Evolutionary conservation across 2,888 invertebrate species (phyloP).

Genomic region (Drosophila neotestacea): DNA sequence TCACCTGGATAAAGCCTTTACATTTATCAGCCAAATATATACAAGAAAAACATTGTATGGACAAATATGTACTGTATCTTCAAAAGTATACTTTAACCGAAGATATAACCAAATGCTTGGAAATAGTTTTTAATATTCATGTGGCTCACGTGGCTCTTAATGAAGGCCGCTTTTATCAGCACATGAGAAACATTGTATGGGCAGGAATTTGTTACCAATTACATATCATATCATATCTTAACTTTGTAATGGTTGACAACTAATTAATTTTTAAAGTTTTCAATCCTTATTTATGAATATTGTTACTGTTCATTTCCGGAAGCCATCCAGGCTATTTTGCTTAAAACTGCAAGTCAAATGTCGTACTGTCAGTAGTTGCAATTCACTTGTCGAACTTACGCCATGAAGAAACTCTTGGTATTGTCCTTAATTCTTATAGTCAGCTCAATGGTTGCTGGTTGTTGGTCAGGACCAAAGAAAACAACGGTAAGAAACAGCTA

Average conservation of each 20-base stretch:
- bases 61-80: too few relatives aligned
- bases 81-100: too few relatives aligned
- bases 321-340: neutral
- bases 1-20: neutral
- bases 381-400: neutral
- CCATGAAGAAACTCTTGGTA: constrained; percentile 16
- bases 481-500: constrained; percentile 50
- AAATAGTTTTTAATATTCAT: too few relatives aligned
- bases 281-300: neutral
- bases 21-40: neutral
- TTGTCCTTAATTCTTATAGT: constrained; percentile 15
- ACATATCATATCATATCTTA: too few relatives aligned
- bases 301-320: neutral
- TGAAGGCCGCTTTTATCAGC: neutral
- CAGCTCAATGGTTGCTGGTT: constrained; percentile 1
- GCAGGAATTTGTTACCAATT: neutral
- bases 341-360: constrained; percentile 7
- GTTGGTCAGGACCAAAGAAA: neutral
- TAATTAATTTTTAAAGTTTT: neutral
- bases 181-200: neutral
- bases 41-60: neutral
- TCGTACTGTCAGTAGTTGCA: neutral
- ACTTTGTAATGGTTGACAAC: too few relatives aligned
- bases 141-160: too few relatives aligned
- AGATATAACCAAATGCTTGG: too few relatives aligned